Conservation (phyloP, 2,888 invertebrate genomes). For the Cabera pusaria region DNA sequence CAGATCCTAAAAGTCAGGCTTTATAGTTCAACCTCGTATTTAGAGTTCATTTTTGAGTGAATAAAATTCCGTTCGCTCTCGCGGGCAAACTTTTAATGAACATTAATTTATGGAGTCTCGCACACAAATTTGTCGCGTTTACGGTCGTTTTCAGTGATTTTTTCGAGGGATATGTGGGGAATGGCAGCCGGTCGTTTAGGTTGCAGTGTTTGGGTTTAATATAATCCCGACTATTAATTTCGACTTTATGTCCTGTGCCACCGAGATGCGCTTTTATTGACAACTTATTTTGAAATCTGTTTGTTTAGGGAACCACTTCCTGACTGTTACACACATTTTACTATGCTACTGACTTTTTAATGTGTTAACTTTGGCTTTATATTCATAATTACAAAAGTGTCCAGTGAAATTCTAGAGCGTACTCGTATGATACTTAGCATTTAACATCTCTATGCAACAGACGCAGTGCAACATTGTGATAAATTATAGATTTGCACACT, state of each 20-base stretch:
- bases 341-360: too few species aligned
- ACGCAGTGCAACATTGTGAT: too few species aligned
- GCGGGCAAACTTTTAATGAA: slow-evolving; percentile 65
- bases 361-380: too few species aligned
- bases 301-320: slow-evolving; percentile 34
- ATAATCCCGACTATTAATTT: slow-evolving; percentile 61
- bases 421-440: too few species aligned
- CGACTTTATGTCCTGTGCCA: slow-evolving; percentile 43
- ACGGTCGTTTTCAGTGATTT: slow-evolving; percentile 57
- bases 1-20: slow-evolving; percentile 36
- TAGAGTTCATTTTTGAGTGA: slow-evolving; percentile 55
- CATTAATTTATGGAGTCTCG: slow-evolving; percentile 63
- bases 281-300: slow-evolving; percentile 40
- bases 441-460: too few species aligned
- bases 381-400: too few species aligned
- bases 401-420: too few species aligned
- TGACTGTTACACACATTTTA: too few species aligned
- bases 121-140: slow-evolving; percentile 69
- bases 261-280: slow-evolving; percentile 37
- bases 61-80: slow-evolving; percentile 46
- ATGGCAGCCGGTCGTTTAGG: slow-evolving; percentile 43
- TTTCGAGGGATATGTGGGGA: slow-evolving; percentile 50
- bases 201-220: slow-evolving; percentile 60
- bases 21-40: slow-evolving; percentile 42
- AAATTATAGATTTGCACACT: too few species aligned